Conservation (phyloP, 2,797 vertebrate species). For the Psittacula echo region DNA sequence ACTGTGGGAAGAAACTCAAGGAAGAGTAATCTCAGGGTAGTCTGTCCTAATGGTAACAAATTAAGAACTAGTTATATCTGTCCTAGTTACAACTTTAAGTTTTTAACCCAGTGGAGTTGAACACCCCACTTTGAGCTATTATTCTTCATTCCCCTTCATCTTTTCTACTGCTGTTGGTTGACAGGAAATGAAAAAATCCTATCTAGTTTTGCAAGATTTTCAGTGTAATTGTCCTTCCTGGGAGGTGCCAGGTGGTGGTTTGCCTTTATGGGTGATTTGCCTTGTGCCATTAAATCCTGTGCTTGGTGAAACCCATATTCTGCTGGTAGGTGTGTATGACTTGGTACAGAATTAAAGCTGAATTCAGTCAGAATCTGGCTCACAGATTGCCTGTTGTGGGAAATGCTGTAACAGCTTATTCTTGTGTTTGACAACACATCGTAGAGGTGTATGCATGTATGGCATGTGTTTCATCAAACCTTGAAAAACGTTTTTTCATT, state of each 20-base stretch:
- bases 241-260: not conserved
- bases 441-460: not conserved
- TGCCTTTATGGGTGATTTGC: not conserved
- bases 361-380: not conserved
- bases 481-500: not conserved
- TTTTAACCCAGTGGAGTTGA: not conserved
- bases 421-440: not conserved
- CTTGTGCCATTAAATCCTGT: not conserved
- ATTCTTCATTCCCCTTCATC: not conserved
- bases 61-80: not conserved
- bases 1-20: not conserved
- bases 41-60: not conserved
- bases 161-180: not conserved
- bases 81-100: not conserved
- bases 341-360: not conserved
- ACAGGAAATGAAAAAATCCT: not conserved
- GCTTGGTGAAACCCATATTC: not conserved
- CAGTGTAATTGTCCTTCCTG: not conserved
- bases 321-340: not conserved
- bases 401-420: not conserved
- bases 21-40: not conserved
- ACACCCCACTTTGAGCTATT: not conserved
- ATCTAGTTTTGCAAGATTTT: not conserved
- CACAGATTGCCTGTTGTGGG: not conserved
- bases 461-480: not conserved